These are phyloP conservation scores for Microhierax caerulescens DNA, from an alignment of 2,797 vertebrate species.

Conservation along the genomic window DNA sequence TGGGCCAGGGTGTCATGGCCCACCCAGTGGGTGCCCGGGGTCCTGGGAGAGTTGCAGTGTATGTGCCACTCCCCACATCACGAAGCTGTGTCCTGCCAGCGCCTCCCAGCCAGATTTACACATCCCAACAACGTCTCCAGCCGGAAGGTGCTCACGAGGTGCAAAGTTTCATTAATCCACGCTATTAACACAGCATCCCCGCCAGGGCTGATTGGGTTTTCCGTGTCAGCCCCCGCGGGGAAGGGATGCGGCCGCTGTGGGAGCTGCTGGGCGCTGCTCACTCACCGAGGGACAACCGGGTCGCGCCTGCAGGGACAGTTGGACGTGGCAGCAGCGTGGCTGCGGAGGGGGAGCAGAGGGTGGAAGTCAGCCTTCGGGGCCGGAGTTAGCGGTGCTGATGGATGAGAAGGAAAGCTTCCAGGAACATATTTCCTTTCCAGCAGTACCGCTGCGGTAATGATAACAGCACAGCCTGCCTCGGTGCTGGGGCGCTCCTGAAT, in stretches of 20 bases:
- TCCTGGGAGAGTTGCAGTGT: neutral
- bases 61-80: neutral
- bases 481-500: neutral
- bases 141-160: neutral
- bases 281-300: accelerated
- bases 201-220: neutral
- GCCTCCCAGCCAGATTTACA: accelerated
- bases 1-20: neutral
- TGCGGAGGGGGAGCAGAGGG: neutral
- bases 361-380: neutral
- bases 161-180: neutral
- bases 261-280: accelerated
- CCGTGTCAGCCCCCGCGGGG: accelerated
- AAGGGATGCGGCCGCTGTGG: accelerated
- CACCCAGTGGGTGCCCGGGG: neutral
- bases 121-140: neutral
- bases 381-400: neutral
- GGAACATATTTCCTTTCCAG: neutral
- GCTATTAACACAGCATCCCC: neutral
- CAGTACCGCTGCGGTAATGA: neutral
- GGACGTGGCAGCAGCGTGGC: neutral
- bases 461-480: neutral
- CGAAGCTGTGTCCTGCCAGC: neutral
- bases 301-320: neutral
- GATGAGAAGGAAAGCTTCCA: conserved; percentile 14